Percentiles rank a stretch among this genome's conserved stretches.
Evolutionary conservation across 1,140 invertebrate species (phyloP).

Genomic region (Marisa cornuarietis): DNA sequence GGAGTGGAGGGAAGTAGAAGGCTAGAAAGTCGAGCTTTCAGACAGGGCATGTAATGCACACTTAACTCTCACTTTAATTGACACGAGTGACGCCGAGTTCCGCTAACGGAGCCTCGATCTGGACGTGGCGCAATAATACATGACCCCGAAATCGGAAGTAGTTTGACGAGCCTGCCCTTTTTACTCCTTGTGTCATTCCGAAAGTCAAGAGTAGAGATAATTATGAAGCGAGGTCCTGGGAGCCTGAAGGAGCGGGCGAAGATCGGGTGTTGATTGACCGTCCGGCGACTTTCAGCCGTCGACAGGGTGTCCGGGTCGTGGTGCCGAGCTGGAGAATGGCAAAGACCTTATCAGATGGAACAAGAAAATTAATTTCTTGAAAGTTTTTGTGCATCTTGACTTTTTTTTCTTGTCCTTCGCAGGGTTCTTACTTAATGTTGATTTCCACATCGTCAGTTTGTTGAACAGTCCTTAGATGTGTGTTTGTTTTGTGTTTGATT

Average conservation of each 20-base stretch:
- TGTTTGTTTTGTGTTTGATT: neutral
- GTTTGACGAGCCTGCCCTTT: slow-evolving; percentile 13
- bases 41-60: slow-evolving; percentile 9
- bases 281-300: too few species aligned
- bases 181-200: slow-evolving; percentile 21
- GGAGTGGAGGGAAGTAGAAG: slow-evolving; percentile 13
- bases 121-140: slow-evolving; percentile 25
- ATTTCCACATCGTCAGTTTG: too few species aligned
- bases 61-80: slow-evolving; percentile 26
- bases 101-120: slow-evolving; percentile 17
- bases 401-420: too few species aligned
- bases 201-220: slow-evolving; percentile 5
- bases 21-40: slow-evolving; percentile 15
- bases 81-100: slow-evolving; percentile 18
- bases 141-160: slow-evolving; percentile 18
- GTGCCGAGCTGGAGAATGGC: too few species aligned
- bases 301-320: too few species aligned
- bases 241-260: too few species aligned
- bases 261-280: too few species aligned
- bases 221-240: neutral
- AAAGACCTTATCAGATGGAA: too few species aligned
- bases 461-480: too few species aligned
- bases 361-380: too few species aligned
- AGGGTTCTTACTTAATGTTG: too few species aligned
- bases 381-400: too few species aligned